Conservation (phyloP, 2,797 vertebrate genomes). For the Alcedo atthis region DNA sequence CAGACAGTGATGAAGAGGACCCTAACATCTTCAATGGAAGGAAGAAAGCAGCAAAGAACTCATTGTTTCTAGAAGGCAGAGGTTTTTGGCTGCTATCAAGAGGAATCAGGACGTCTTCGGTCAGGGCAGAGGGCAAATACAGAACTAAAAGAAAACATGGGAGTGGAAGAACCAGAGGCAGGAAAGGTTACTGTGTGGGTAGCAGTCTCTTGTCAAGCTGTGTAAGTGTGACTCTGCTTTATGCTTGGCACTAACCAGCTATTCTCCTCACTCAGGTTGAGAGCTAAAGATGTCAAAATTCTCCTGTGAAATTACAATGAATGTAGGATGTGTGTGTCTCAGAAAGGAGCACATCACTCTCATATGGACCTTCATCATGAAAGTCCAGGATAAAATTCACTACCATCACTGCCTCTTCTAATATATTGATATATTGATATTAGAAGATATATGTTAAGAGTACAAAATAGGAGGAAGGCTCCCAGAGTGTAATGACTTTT, state of each 20-base stretch:
- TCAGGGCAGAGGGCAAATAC: not conserved
- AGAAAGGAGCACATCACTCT: not conserved
- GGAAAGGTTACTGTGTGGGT: not conserved
- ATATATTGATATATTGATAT: not conserved
- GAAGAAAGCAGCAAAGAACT: not conserved
- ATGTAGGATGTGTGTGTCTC: not conserved
- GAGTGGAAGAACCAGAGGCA: not conserved
- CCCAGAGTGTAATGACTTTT: not conserved
- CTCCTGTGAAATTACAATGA: not conserved
- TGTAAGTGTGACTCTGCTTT: not conserved
- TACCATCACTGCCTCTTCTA: not conserved
- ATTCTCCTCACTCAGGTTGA: fast-evolving
- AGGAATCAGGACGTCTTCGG: not conserved
- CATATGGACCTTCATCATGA: not conserved
- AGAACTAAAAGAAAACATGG: not conserved
- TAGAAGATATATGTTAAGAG: not conserved
- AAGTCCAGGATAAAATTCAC: not conserved
- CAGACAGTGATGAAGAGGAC: not conserved
- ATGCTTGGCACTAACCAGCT: not conserved
- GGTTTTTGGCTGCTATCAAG: not conserved
- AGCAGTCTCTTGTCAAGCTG: not conserved
- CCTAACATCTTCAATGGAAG: not conserved
- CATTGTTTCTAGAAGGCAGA: not conserved
- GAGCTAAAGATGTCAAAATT: not conserved
- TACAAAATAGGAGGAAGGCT: not conserved